Evolutionary conservation across 2,888 invertebrate genomes (phyloP), one percentile per base, ranked within the genome.

Genomic region (Cosmia trapezina): DNA sequence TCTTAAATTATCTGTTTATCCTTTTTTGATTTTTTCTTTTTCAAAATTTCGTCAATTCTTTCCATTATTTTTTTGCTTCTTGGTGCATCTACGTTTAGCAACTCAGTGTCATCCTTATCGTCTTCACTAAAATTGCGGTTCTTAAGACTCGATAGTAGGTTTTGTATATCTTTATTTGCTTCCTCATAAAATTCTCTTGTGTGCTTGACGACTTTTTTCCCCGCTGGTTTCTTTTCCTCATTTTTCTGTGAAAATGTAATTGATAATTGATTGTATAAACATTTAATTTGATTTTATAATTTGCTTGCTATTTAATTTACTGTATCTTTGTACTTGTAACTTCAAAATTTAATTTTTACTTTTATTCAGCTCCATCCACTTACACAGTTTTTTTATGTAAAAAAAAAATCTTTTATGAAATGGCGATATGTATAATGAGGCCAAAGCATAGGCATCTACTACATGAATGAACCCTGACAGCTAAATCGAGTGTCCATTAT

Each of bases 241-340:
- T 72, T n/a, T 59, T 64, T 67, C 81, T 81, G 84, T 64, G 37
- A 67, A 69, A n/a, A 33, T 17, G 4, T 33, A 17, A 70, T 54
- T 33, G 33, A 6, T n/a, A 19, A 59, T 12, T 7, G 28, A 45
- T 28, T 7, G 19, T 45, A 12, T 8, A 33, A 62, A 19, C 2
- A 28, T 5, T 1, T 62, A 0, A 49, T 14, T 33, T 33, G 12
- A 6, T n/a, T 63, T 33, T 7, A 33, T 8, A 2, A 28, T 45
- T 45, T 19, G 2, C 2, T 45, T 28, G 12, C 47, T 28, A 8
- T 28, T 12, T 45, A 19, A 1, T 28, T 45, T 4, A 28, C 28
- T 19, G 61, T 62, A 28, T 51, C 19, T 45, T 22, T 37, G 1
- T 47, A 22, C 45, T 28, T 12, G 12, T 28, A 3, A 43, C 11